Percentiles rank a stretch among this genome's conserved stretches.
Conservation (phyloP, 1,140 invertebrate species). For the Nasonia vitripennis region DNA sequence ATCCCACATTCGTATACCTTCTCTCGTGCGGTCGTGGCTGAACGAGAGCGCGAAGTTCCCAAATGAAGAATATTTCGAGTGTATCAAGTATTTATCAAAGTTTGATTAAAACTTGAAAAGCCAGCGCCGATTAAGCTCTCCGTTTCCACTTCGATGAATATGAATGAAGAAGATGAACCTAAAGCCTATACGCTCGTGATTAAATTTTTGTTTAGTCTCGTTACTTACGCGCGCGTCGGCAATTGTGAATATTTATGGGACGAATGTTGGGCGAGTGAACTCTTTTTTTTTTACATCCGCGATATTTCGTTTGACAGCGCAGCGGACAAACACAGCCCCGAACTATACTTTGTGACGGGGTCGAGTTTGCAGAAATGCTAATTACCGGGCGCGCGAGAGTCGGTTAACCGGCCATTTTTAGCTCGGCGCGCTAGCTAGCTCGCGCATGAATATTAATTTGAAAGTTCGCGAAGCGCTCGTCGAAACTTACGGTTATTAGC, state of each 20-base stretch:
- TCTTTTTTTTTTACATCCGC: neutral
- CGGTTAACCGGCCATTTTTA: conserved; percentile 13
- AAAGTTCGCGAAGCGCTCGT: neutral
- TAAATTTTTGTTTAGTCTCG: conserved; percentile 54
- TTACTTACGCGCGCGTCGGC: too few relatives aligned
- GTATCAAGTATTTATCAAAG: conserved; percentile 40
- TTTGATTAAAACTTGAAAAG: conserved; percentile 48
- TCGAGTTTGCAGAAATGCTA: neutral
- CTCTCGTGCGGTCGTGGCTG: neutral
- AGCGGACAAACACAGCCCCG: neutral
- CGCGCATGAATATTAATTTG: conserved; percentile 23
- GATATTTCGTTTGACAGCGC: neutral
- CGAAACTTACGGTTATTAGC: neutral
- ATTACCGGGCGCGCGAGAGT: neutral
- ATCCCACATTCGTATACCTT: too few relatives aligned
- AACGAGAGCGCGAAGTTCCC: neutral
- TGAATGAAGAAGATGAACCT: conserved; percentile 31
- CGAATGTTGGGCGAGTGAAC: neutral
- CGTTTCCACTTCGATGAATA: conserved; percentile 49
- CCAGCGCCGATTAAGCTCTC: conserved; percentile 10
- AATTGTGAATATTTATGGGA: neutral
- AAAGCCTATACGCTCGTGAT: conserved; percentile 52
- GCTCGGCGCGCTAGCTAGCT: neutral
- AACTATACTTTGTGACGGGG: neutral
- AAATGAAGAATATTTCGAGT: conserved; percentile 13